These are phyloP conservation scores for Crotalus helleri DNA, from an alignment of 2,113 vertebrate species.

Conservation along the genomic window DNA sequence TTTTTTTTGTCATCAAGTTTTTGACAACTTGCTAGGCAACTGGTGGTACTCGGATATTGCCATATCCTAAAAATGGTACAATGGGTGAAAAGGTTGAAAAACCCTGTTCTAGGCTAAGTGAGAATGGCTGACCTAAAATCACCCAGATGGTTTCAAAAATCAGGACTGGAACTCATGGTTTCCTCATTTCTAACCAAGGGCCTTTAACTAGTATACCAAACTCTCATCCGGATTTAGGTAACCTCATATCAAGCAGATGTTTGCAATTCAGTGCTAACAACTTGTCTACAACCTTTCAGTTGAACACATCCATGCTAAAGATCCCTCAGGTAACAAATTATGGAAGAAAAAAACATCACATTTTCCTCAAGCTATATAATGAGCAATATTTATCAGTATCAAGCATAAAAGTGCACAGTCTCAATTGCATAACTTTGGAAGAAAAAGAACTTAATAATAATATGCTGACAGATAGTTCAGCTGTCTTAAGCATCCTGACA, in stretches of 20 bases:
- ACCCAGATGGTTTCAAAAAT: too few relatives aligned
- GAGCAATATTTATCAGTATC: background rate
- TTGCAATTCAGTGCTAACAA: background rate
- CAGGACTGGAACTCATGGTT: too few relatives aligned
- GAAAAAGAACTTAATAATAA: background rate
- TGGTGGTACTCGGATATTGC: too few relatives aligned
- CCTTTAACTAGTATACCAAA: background rate
- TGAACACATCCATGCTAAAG: background rate
- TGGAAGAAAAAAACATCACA: background rate
- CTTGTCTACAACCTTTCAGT: background rate
- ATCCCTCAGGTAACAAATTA: background rate
- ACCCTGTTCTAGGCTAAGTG: too few relatives aligned
- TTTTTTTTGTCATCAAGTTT: too few relatives aligned
- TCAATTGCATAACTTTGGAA: slow-evolving; percentile 7
- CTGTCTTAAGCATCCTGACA: background rate
- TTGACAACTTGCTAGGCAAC: too few relatives aligned
- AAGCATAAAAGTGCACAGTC: background rate
- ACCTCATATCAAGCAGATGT: background rate
- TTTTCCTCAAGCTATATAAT: background rate
- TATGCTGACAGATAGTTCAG: fast-evolving
- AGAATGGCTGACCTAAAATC: too few relatives aligned
- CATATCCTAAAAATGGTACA: too few relatives aligned
- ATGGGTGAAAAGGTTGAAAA: too few relatives aligned
- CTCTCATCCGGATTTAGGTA: background rate
- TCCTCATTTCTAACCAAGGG: too few relatives aligned